These are phyloP conservation scores for Pantelozetes paolii DNA, from an alignment of 2,888 invertebrate genomes.

Conservation along the genomic window DNA sequence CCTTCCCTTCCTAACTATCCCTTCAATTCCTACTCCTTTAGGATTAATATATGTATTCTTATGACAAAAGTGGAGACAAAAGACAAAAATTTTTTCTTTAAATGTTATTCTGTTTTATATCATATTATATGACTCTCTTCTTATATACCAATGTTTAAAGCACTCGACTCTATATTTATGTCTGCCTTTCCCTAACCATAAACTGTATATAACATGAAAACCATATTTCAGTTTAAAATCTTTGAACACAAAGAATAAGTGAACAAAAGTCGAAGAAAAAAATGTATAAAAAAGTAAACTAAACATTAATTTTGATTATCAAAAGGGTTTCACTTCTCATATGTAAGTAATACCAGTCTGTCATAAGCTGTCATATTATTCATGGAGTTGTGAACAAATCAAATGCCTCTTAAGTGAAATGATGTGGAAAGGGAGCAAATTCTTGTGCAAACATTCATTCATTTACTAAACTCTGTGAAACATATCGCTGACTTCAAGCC, in stretches of 20 bases:
- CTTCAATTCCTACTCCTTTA: too few relatives aligned
- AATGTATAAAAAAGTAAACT: not conserved
- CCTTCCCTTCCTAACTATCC: too few relatives aligned
- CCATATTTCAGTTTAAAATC: not conserved
- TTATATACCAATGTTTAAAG: too few relatives aligned
- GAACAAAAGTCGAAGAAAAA: not conserved
- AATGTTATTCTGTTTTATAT: too few relatives aligned
- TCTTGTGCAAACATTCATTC: slow-evolving; percentile 9
- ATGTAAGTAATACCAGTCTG: slow-evolving; percentile 24
- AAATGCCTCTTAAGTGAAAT: slow-evolving; percentile 30
- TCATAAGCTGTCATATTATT: slow-evolving; percentile 28
- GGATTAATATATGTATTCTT: too few relatives aligned
- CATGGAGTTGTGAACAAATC: slow-evolving; percentile 13
- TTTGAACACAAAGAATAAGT: not conserved
- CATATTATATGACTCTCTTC: too few relatives aligned
- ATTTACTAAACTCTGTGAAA: slow-evolving; percentile 4
- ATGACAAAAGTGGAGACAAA: too few relatives aligned
- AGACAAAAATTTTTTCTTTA: too few relatives aligned
- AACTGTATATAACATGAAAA: not conserved
- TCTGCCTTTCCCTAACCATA: not conserved
- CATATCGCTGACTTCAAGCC: slow-evolving; percentile 1
- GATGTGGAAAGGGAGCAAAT: slow-evolving; percentile 17
- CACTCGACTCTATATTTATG: too few relatives aligned
- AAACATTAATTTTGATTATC: slow-evolving; percentile 33
- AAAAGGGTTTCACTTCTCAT: too few relatives aligned